A percentile compares a stretch with the other conserved stretches of the same genome.
Evolutionary conservation across 2,113 vertebrate species (phyloP).

Genomic region (Pomatorhinus ruficollis): DNA sequence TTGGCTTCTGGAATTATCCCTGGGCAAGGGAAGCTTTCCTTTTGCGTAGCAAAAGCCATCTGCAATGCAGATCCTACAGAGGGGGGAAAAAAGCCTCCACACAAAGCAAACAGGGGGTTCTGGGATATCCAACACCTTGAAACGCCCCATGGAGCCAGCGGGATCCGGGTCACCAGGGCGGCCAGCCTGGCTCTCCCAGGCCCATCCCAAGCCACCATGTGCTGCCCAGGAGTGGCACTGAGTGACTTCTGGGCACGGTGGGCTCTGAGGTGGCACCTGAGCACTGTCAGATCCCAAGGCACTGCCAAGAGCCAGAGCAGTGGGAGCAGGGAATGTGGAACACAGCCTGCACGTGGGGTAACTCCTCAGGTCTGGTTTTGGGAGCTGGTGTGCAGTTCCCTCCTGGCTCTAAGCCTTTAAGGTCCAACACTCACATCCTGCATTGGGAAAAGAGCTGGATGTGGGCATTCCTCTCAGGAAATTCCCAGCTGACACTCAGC

Average conservation of each 20-base stretch:
- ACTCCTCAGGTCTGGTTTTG: rapidly evolving
- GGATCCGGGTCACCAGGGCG: rapidly evolving
- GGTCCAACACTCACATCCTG: background rate
- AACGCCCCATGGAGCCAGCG: rapidly evolving
- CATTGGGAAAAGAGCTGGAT: background rate
- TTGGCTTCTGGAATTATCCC: conserved; percentile 9
- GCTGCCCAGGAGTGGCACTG: background rate
- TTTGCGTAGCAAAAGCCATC: background rate
- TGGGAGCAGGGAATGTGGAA: background rate
- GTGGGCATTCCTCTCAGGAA: background rate
- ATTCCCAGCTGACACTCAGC: background rate
- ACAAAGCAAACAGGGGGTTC: background rate
- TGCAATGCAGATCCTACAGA: conserved; percentile 58
- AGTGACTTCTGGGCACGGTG: rapidly evolving
- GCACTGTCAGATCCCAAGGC: background rate
- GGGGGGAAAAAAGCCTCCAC: background rate
- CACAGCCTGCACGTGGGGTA: rapidly evolving
- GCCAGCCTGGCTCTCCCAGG: background rate
- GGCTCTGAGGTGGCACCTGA: background rate
- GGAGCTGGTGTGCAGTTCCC: background rate
- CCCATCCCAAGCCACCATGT: rapidly evolving
- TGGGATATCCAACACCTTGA: background rate
- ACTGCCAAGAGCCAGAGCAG: rapidly evolving
- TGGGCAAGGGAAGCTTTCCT: background rate
- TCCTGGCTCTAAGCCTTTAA: background rate